phyloP scores from a whole-genome alignment of 2,113 vertebrate genomes.

The Patagioenas fasciata region DNA sequence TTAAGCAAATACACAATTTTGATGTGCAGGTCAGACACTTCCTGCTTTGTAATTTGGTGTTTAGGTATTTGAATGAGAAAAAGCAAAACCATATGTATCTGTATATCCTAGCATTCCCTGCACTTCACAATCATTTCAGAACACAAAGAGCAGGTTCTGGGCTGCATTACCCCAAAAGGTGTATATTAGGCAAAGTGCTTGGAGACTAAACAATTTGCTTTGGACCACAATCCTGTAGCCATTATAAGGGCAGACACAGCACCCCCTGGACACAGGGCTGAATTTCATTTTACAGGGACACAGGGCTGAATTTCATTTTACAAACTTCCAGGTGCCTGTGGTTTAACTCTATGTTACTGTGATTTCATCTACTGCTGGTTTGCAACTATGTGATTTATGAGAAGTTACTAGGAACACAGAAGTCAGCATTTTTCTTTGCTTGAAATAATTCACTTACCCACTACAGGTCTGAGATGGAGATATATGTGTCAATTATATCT shows the following conservation, averaged over 20 bases:
- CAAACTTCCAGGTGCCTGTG: neutral
- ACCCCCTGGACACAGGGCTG: neutral
- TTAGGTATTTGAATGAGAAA: neutral
- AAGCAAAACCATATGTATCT: neutral
- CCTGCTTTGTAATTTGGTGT: neutral
- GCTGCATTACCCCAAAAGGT: neutral
- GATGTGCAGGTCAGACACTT: neutral
- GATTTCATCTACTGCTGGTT: neutral
- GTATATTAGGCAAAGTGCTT: neutral
- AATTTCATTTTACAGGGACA: neutral
- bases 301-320: neutral
- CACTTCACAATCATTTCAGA: neutral
- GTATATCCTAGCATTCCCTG: neutral
- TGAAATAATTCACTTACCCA: neutral
- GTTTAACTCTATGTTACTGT: neutral
- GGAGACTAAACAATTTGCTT: neutral
- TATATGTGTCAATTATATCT: neutral
- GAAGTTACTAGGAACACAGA: neutral
- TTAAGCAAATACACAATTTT: neutral
- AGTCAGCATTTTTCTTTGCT: neutral
- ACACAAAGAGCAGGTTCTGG: neutral
- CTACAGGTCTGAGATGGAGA: neutral
- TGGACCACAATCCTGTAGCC: accelerated
- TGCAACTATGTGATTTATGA: neutral
- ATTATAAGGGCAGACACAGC: neutral